Conservation (phyloP, 2,113 vertebrate species). For the Phylloscopus trochilus region DNA sequence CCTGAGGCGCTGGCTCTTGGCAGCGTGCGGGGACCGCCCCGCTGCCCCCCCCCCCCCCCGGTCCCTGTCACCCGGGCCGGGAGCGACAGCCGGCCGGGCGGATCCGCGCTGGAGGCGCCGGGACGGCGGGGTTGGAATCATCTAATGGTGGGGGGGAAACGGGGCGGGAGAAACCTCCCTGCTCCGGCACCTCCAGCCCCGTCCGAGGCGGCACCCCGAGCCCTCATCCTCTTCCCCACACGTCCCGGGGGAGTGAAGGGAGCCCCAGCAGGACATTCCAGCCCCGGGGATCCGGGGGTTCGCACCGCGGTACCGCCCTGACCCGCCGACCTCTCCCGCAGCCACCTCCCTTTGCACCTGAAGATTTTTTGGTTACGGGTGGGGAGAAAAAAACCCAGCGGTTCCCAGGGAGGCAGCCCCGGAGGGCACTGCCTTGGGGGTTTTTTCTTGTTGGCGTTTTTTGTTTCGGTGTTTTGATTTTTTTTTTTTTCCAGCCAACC, state of each 20-base stretch:
- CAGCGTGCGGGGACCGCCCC: neutral
- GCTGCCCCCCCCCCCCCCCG: neutral
- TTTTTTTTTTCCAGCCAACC: neutral
- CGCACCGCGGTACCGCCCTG: neutral
- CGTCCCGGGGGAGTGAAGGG: no score
- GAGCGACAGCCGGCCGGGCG: neutral
- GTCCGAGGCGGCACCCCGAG: neutral
- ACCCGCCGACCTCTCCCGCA: neutral
- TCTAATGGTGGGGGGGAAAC: neutral
- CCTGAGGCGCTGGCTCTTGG: neutral
- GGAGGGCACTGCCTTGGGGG: neutral
- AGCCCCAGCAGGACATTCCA: neutral
- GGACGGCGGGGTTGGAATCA: neutral
- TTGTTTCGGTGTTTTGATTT: neutral
- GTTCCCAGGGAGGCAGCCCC: neutral
- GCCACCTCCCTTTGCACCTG: neutral
- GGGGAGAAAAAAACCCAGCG: neutral
- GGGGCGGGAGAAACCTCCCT: neutral
- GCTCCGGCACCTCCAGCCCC: neutral
- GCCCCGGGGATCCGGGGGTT: neutral
- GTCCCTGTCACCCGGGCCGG: neutral
- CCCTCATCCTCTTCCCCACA: accelerated
- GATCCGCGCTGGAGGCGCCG: constrained; percentile 1
- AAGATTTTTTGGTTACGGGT: neutral
- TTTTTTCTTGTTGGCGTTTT: neutral